phyloP scores from a whole-genome alignment of 2,113 vertebrate species.

The Pterocles burchelli region DNA sequence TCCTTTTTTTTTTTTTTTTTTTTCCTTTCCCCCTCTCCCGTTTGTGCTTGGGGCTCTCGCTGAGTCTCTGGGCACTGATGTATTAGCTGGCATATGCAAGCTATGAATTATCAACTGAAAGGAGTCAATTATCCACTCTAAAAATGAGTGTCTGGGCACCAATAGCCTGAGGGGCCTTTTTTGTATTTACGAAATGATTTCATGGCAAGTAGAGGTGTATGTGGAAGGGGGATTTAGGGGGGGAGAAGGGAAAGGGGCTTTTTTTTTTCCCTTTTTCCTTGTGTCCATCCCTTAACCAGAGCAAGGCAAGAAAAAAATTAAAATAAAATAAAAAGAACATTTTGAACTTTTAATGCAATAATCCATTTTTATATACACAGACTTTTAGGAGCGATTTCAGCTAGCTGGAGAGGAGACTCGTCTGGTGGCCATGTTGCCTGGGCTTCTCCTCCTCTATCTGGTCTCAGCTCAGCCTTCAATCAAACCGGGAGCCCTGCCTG shows the following conservation, averaged over 20 bases:
- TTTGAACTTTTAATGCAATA: constrained; percentile 75
- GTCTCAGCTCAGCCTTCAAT: constrained; percentile 79
- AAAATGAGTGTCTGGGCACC: constrained; percentile 92
- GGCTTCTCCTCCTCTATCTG: constrained; percentile 71
- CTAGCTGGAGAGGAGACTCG: constrained; percentile 63
- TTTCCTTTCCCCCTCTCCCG: constrained; percentile 72
- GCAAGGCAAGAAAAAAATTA: not conserved
- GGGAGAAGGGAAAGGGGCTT: not conserved
- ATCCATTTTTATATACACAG: constrained; percentile 77
- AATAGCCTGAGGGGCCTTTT: constrained; percentile 91
- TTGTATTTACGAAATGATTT: constrained; percentile 93
- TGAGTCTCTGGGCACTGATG: constrained; percentile 87
- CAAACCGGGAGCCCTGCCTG: constrained; percentile 78
- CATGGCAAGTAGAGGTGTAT: constrained; percentile 76
- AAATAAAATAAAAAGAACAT: constrained; percentile 44
- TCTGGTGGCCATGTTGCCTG: constrained; percentile 76
- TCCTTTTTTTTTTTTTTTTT: not conserved
- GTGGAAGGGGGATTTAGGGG: constrained; percentile 27
- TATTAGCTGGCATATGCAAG: constrained; percentile 99
- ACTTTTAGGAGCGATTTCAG: constrained; percentile 70
- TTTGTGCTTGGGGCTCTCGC: constrained; percentile 80
- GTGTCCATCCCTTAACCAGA: constrained; percentile 7
- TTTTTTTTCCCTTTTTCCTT: not conserved
- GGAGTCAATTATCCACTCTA: constrained; percentile 99
- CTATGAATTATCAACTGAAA: constrained; percentile 99